A percentile compares a stretch with the other conserved stretches of the same genome.
These are phyloP conservation scores for Bruchidius siliquastri DNA, from an alignment of 2,888 invertebrate species.

Conservation along the genomic window DNA sequence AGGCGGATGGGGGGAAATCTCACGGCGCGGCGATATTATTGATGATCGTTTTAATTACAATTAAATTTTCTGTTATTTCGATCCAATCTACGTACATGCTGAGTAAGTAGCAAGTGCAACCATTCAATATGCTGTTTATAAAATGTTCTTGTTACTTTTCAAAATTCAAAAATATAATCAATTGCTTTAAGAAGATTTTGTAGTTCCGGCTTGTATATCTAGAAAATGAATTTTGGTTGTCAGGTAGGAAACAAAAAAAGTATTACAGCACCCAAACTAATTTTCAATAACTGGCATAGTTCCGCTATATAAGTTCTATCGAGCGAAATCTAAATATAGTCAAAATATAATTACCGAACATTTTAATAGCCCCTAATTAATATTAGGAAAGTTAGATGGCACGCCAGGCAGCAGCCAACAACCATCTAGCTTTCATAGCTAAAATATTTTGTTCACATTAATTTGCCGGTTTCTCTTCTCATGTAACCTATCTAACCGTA, in stretches of 20 bases:
- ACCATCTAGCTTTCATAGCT: constrained; percentile 21
- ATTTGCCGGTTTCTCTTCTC: constrained; percentile 28
- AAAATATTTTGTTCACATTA: constrained; percentile 30
- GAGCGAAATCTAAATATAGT: background rate
- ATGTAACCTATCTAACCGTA: constrained; percentile 23
- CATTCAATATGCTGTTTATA: too few relatives aligned
- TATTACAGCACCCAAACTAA: background rate
- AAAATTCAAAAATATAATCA: too few relatives aligned
- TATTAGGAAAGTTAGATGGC: constrained; percentile 15
- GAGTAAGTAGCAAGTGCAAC: too few relatives aligned
- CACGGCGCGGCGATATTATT: too few relatives aligned
- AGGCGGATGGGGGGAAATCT: too few relatives aligned
- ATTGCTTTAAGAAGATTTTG: too few relatives aligned
- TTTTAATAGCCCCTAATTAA: constrained; percentile 30
- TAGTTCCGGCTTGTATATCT: too few relatives aligned
- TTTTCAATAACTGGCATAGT: constrained; percentile 17
- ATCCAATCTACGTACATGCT: too few relatives aligned
- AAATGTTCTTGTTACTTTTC: too few relatives aligned
- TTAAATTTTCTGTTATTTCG: too few relatives aligned
- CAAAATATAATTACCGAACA: background rate
- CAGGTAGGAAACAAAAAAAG: background rate
- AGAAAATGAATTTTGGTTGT: too few relatives aligned
- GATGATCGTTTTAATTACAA: too few relatives aligned
- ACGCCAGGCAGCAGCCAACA: background rate
- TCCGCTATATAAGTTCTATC: constrained; percentile 21